These are phyloP conservation scores for Drosophila lacicola DNA, from an alignment of 2,888 invertebrate genomes.

Conservation along the genomic window DNA sequence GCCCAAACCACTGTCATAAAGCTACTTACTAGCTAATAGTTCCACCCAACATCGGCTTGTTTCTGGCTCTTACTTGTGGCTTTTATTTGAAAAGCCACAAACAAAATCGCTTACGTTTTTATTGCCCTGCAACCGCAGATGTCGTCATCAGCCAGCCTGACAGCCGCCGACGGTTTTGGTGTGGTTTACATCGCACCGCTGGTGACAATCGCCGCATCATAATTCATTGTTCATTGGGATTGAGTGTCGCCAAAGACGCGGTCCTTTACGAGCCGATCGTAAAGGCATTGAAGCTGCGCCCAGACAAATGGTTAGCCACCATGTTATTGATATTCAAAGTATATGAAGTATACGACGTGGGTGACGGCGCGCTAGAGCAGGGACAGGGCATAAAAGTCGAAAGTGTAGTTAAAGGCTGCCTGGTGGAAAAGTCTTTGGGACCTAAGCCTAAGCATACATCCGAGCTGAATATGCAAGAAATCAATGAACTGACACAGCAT, in stretches of 20 bases:
- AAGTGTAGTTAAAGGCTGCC: background rate
- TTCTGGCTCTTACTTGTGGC: constrained; percentile 43
- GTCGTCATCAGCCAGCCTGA: constrained; percentile 19
- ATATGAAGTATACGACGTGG: constrained; percentile 42
- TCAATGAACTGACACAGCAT: constrained; percentile 17
- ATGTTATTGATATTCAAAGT: constrained; percentile 60
- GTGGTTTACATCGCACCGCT: background rate
- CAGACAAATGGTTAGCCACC: constrained; percentile 20
- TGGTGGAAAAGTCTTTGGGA: constrained; percentile 1
- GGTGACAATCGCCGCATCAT: constrained; percentile 41
- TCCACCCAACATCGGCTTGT: constrained; percentile 17
- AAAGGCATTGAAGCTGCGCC: constrained; percentile 23
- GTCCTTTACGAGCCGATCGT: constrained; percentile 47
- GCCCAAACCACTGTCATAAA: constrained; percentile 32
- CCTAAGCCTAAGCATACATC: constrained; percentile 4
- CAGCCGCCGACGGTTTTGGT: background rate
- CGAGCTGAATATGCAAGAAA: constrained; percentile 12
- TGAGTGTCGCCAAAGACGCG: constrained; percentile 35
- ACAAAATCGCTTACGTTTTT: constrained; percentile 64
- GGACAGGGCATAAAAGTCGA: constrained; percentile 1
- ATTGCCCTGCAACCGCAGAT: constrained; percentile 59
- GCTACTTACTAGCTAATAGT: constrained; percentile 61
- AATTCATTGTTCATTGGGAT: constrained; percentile 54
- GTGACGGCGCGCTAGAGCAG: background rate
- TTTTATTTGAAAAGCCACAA: constrained; percentile 51